Evolutionary conservation across 1,140 invertebrate genomes (phyloP), one percentile per base, ranked within the genome.

Genomic region (Nylanderia fulva): DNA sequence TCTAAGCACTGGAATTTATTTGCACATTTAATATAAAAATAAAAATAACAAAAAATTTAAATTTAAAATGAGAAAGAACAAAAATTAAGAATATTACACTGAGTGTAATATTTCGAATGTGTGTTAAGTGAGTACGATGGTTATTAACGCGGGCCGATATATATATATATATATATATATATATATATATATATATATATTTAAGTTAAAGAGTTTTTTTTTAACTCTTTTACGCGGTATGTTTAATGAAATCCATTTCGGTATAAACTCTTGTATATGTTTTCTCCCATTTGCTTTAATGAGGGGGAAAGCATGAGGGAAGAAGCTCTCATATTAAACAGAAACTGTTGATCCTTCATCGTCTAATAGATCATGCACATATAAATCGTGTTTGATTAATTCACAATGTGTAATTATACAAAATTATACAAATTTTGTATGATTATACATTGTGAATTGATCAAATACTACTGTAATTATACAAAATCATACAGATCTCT

Each of bases 401-500:
- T 13, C 68, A 7, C n/a, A n/a, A 42, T 58, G n/a, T n/a, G 66
- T 45, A 72, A 82, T 72, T 60, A 60, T 82, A 71, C 58, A 58
- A 56, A 80, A 80, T 71, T 8, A 45, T 80, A 80, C 66, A 58
- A 56, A 71, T 80, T 11, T 56, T n/a, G n/a, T n/a, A n/a, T n/a
- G n/a, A n/a, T n/a, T n/a, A n/a, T n/a, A n/a, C n/a, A n/a, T n/a
- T n/a, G n/a, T n/a, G n/a, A n/a, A n/a, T n/a, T n/a, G n/a, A n/a
- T n/a, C n/a, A n/a, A n/a, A n/a, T n/a, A n/a, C n/a, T n/a, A n/a
- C n/a, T n/a, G n/a, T 60, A 82, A 82, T 72, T 60, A 60, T 82
- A 71, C 58, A 58, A 56, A 80, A 80, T 71, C 13, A 45, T 80
- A 80, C 66, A 58, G 42, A 71, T 80, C 18, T 56, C 24, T n/a